Evolutionary conservation across 2,113 vertebrate species (phyloP).

Genomic region (Sylvietta virens): DNA sequence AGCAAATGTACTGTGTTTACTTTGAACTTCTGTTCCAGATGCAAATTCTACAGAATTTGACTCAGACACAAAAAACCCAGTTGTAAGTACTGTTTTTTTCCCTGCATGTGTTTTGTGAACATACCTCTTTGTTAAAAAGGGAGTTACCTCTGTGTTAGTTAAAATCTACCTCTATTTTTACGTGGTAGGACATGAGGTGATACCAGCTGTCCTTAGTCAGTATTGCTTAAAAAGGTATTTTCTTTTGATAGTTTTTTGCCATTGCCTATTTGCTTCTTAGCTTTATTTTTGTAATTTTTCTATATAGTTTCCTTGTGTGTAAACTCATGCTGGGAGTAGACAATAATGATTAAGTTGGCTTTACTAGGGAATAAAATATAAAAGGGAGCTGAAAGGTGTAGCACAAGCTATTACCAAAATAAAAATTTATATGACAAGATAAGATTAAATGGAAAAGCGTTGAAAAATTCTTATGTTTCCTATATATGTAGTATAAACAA

Average conservation of each 20-base stretch:
- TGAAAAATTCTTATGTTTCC: background rate
- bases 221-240: background rate
- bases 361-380: background rate
- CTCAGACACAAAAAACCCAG: conserved; percentile 62
- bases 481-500: background rate
- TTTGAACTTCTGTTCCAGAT: conserved; percentile 63
- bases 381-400: background rate
- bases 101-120: background rate
- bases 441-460: background rate
- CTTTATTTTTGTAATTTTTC: background rate
- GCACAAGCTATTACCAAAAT: background rate
- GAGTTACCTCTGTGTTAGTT: background rate
- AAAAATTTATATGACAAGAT: background rate
- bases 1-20: background rate
- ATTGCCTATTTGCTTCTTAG: background rate
- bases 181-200: background rate
- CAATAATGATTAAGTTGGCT: background rate
- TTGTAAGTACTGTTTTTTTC: conserved; percentile 69
- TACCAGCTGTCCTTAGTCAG: background rate
- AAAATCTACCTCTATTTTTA: background rate
- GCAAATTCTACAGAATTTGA: conserved; percentile 81
- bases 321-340: background rate
- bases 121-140: background rate
- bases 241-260: background rate
- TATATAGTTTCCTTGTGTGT: background rate